Evolutionary conservation across 2,888 invertebrate species (phyloP).

Genomic region (Callyntrura sp.): DNA sequence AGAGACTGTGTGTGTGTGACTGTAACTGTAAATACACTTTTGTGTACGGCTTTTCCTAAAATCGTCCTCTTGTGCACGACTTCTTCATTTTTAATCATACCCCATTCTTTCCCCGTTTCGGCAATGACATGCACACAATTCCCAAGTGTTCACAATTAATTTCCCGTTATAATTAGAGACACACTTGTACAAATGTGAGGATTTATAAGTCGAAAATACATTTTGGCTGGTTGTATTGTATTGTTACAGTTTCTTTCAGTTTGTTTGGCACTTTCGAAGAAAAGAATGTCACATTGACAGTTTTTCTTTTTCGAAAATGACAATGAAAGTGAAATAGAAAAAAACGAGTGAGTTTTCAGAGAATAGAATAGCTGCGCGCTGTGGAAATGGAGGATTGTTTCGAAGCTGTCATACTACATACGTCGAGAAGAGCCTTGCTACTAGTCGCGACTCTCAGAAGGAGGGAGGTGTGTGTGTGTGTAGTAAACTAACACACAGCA

Average conservation of each 20-base stretch:
- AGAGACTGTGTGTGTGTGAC: too few relatives aligned
- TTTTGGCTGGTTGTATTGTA: background rate
- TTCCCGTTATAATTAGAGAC: conserved; percentile 25
- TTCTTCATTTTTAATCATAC: conserved; percentile 20
- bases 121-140: background rate
- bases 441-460: background rate
- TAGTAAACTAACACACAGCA: background rate
- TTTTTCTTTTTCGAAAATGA: conserved; percentile 35
- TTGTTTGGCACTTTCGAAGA: conserved; percentile 30
- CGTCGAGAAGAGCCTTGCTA: background rate
- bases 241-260: conserved; percentile 31
- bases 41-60: too few relatives aligned
- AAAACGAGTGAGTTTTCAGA: background rate
- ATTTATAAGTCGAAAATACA: background rate
- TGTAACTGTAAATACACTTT: too few relatives aligned
- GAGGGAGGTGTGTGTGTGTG: too few relatives aligned
- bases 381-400: conserved; percentile 39
- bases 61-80: conserved; percentile 55
- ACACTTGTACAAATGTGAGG: background rate
- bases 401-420: conserved; percentile 38
- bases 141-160: conserved; percentile 32
- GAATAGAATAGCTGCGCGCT: background rate
- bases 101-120: background rate
- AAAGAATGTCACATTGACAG: conserved; percentile 28
- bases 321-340: conserved; percentile 33